phyloP scores from a whole-genome alignment of 2,888 invertebrate genomes.

The Agrotis puta region DNA sequence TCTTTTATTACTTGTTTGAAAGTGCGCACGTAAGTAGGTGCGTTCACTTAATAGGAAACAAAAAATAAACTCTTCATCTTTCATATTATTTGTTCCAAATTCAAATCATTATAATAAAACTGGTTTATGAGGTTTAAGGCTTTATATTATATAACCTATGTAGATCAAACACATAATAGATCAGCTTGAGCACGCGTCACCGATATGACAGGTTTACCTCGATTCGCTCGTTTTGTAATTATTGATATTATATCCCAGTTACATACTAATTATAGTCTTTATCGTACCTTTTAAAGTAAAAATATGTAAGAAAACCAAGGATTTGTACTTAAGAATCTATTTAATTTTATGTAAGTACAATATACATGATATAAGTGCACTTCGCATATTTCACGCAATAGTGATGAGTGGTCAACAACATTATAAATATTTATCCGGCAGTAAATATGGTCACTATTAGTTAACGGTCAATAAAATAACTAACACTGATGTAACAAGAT shows the following conservation, averaged over 20 bases:
- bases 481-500: neutral
- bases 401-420: constrained; percentile 14
- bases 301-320: constrained; percentile 8
- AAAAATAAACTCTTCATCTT: neutral
- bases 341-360: constrained; percentile 5
- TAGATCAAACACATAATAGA: constrained; percentile 23
- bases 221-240: constrained; percentile 10
- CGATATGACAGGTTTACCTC: constrained; percentile 44
- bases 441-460: constrained; percentile 7
- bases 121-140: constrained; percentile 9
- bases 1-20: too few species aligned
- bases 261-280: constrained; percentile 28
- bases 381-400: constrained; percentile 3
- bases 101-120: neutral
- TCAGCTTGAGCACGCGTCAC: constrained; percentile 5
- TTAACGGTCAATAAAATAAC: constrained; percentile 29
- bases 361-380: constrained; percentile 1
- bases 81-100: neutral
- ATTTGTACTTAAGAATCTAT: neutral
- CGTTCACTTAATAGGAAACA: neutral
- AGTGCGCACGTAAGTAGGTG: too few species aligned
- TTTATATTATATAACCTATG: constrained; percentile 12
- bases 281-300: neutral
- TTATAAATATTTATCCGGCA: constrained; percentile 9
- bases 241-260: constrained; percentile 16